Evolutionary conservation across 2,888 invertebrate species (phyloP).

Genomic region (Parasteatoda lunata): DNA sequence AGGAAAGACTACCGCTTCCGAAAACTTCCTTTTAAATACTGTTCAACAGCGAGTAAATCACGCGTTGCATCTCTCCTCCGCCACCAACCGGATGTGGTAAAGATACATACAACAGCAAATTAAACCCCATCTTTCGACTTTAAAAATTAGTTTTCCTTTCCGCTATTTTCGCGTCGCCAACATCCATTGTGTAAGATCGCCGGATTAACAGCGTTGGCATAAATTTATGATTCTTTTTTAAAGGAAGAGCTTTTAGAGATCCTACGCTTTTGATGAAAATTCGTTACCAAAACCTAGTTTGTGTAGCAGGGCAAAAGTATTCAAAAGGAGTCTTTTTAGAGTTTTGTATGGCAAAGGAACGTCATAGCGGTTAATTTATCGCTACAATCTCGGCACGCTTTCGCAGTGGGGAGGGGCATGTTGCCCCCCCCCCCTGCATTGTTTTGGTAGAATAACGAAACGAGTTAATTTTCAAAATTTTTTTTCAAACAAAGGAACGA

Average conservation of each 20-base stretch:
- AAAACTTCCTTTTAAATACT: slow-evolving; percentile 30
- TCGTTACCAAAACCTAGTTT: too few relatives aligned
- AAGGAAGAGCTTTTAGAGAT: not conserved
- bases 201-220: not conserved
- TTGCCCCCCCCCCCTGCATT: too few relatives aligned
- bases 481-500: too few relatives aligned
- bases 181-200: not conserved
- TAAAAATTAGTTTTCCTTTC: not conserved
- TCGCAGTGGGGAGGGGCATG: too few relatives aligned
- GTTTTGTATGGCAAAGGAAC: too few relatives aligned
- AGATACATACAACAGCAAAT: not conserved
- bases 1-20: not conserved
- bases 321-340: too few relatives aligned
- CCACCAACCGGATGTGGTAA: not conserved
- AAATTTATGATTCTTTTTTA: not conserved
- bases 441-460: too few relatives aligned
- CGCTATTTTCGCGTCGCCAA: not conserved
- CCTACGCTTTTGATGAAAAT: too few relatives aligned
- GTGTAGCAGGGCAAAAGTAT: too few relatives aligned
- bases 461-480: too few relatives aligned
- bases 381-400: too few relatives aligned
- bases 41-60: slow-evolving; percentile 16
- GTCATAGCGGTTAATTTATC: too few relatives aligned
- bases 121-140: not conserved
- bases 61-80: not conserved